Evolutionary conservation across 2,797 vertebrate genomes (phyloP).

Genomic region (Sebastiscus albofasciatus): DNA sequence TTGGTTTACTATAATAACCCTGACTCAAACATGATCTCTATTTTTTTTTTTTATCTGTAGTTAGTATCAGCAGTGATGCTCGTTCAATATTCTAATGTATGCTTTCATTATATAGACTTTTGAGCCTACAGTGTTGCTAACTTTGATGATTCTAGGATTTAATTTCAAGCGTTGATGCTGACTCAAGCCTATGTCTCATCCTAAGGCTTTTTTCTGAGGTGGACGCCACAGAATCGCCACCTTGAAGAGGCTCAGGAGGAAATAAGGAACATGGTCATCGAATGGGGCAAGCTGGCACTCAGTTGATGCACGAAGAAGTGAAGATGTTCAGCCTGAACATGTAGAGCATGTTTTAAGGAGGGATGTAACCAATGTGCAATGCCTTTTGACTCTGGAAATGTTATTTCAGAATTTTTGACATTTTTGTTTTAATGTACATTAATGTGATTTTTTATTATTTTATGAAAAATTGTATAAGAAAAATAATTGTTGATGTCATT

Average conservation of each 20-base stretch:
- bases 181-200: conserved; percentile 6
- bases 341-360: background rate
- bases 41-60: background rate
- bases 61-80: background rate
- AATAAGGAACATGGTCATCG: conserved; percentile 77
- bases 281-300: conserved; percentile 57
- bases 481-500: conserved; percentile 1
- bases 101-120: background rate
- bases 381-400: background rate
- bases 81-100: background rate
- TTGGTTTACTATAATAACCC: too few species aligned
- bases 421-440: conserved; percentile 41
- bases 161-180: background rate
- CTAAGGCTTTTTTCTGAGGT: conserved; percentile 88
- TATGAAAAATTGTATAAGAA: conserved; percentile 27
- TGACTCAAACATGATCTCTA: background rate
- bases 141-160: background rate
- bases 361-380: conserved; percentile 5
- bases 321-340: background rate
- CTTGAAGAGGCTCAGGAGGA: conserved; percentile 83
- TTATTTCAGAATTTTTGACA: background rate
- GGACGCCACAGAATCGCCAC: conserved; percentile 79
- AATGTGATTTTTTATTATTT: conserved; percentile 9
- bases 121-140: background rate
- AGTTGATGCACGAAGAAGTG: conserved; percentile 17